These are phyloP conservation scores for Mycetomoellerius zeteki DNA, from an alignment of 1,140 invertebrate species.

Conservation along the genomic window DNA sequence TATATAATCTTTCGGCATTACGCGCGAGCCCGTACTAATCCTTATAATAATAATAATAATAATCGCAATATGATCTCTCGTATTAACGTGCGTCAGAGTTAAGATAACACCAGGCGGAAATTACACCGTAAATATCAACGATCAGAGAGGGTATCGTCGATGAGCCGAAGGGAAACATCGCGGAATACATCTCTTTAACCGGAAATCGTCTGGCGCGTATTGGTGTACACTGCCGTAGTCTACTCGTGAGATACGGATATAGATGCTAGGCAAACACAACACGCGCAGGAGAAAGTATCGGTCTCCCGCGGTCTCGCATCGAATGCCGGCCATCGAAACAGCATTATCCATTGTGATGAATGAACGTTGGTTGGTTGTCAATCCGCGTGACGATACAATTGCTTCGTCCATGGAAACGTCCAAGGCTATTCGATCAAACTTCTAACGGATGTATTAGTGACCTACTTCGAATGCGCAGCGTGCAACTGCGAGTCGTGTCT, in stretches of 20 bases:
- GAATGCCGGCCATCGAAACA: background rate
- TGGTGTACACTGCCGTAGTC: slow-evolving; percentile 27
- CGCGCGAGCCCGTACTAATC: slow-evolving; percentile 10
- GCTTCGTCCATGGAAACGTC: slow-evolving; percentile 31
- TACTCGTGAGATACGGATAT: slow-evolving; percentile 47
- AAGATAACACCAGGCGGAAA: slow-evolving; percentile 41
- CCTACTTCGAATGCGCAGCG: slow-evolving; percentile 8
- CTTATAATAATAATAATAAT: slow-evolving; percentile 25
- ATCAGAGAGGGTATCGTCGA: slow-evolving; percentile 8
- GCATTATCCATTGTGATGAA: slow-evolving; percentile 36
- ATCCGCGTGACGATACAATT: slow-evolving; percentile 12
- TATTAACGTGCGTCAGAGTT: slow-evolving; percentile 9
- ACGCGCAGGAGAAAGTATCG: slow-evolving; percentile 64
- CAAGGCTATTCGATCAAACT: slow-evolving; percentile 43
- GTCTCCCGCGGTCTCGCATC: slow-evolving; percentile 31
- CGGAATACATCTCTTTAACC: slow-evolving; percentile 38
- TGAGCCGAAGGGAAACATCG: slow-evolving; percentile 42
- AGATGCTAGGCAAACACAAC: slow-evolving; percentile 31
- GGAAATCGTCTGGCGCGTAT: slow-evolving; percentile 69
- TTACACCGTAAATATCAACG: slow-evolving; percentile 36
- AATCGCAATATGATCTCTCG: slow-evolving; percentile 5
- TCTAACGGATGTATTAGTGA: slow-evolving; percentile 12
- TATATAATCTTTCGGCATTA: slow-evolving; percentile 26
- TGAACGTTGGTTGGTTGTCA: slow-evolving; percentile 9
- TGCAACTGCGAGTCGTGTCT: background rate